Evolutionary conservation across 2,113 vertebrate genomes (phyloP).

Genomic region (Ophiodon elongatus): DNA sequence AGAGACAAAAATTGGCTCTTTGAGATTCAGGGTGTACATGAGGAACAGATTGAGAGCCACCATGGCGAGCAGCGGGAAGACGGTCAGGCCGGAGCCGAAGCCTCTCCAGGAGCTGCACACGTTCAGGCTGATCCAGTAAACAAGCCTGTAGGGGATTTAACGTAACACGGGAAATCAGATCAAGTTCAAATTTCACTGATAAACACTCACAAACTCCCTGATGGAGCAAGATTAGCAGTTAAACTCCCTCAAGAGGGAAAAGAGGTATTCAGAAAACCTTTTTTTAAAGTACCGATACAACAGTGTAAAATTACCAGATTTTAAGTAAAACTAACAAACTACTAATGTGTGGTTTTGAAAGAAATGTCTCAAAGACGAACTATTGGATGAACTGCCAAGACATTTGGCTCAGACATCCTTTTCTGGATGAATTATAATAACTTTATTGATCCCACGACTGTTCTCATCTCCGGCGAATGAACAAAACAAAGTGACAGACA

Average conservation of each 20-base stretch:
- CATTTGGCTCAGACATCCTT: background rate
- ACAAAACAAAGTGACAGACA: background rate
- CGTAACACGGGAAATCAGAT: slow-evolving; percentile 44
- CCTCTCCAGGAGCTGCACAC: slow-evolving; percentile 80
- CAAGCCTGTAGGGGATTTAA: slow-evolving; percentile 66
- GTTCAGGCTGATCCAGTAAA: slow-evolving; percentile 83
- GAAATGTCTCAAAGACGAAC: background rate
- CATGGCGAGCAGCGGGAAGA: slow-evolving; percentile 83
- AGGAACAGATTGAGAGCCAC: slow-evolving; percentile 83
- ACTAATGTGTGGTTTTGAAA: background rate
- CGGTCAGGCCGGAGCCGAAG: slow-evolving; percentile 83
- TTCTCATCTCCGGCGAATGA: background rate
- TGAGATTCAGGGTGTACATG: slow-evolving; percentile 75
- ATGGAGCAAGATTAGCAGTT: background rate
- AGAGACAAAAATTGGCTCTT: slow-evolving; percentile 68
- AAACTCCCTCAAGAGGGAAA: background rate
- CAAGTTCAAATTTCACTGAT: slow-evolving; percentile 27
- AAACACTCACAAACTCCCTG: slow-evolving; percentile 19
- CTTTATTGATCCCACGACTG: background rate
- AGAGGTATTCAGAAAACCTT: background rate
- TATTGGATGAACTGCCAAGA: background rate
- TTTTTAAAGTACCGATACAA: background rate
- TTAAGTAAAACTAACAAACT: background rate
- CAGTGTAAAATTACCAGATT: background rate
- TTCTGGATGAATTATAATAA: background rate